Evolutionary conservation across 1,140 invertebrate species (phyloP), one percentile per base, ranked within the genome.

Genomic region (Tribolium castaneum): DNA sequence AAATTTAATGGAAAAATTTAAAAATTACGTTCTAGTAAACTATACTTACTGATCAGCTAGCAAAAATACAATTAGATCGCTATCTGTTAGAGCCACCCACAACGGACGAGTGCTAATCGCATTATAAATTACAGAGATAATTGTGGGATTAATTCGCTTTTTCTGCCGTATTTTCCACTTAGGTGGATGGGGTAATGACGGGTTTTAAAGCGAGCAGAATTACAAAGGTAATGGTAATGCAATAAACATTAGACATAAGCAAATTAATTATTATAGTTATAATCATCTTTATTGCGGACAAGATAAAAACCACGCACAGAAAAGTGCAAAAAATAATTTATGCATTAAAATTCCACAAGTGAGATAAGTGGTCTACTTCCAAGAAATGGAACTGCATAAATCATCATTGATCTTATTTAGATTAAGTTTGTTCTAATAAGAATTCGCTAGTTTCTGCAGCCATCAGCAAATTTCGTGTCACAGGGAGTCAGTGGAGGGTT

Each of bases 81-180:
- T 52, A 52, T 52, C 51, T 7, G 16, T 1, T 16, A 59, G 54
- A 19, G 16, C 19, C 19, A 25, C 54, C 19, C 54, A 59, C 19
- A 59, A 59, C 14, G 19, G 19, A 59, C 51, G 51, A 59, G 54
- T 59, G 54, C 54, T 59, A 59, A 59, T 59, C 54, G 19, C 54
- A 59, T 25, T 59, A 25, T 59, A 59, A 59, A 59, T 59, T 59
- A 59, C 10, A n/a, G n/a, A n/a, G 14, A 59, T 59, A 59, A 59
- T 59, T 59, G 54, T 59, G 14, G 22, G 54, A 59, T 59, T 16
- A 25, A 59, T 14, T 52, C 51, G 10, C 6, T 59, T 59, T 59
- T 59, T 59, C 54, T 59, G 54, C 14, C 6, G 30, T n/a, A 59
- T 59, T 59, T 59, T 59, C 54, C 54, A 59, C 54, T 25, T 22